Percentiles rank a stretch among this genome's conserved stretches.
phyloP scores from a whole-genome alignment of 2,113 vertebrate species.

The Chaetodon auriga region DNA sequence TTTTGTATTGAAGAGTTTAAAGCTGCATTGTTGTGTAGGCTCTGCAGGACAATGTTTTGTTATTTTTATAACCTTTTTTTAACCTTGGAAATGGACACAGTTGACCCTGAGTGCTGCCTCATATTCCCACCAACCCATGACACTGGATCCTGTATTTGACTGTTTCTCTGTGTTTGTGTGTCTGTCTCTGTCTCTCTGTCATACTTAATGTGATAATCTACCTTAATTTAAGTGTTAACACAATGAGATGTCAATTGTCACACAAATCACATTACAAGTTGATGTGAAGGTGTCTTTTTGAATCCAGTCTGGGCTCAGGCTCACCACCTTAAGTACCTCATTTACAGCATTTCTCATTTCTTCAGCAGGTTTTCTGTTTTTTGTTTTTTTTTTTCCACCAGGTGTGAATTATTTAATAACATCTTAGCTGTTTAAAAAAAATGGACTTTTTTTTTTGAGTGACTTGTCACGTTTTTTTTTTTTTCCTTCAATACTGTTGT shows the following conservation, averaged over 20 bases:
- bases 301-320: constrained; percentile 91
- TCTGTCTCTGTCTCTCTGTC: constrained; percentile 57
- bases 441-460: constrained; percentile 82
- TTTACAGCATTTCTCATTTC: constrained; percentile 94
- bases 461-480: constrained; percentile 83
- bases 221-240: constrained; percentile 89
- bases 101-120: constrained; percentile 93
- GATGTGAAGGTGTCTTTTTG: constrained; percentile 83
- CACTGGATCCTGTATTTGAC: constrained; percentile 92
- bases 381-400: constrained; percentile 83
- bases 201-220: constrained; percentile 82
- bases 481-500: constrained; percentile 90
- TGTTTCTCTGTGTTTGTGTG: constrained; percentile 71
- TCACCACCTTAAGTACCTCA: constrained; percentile 98
- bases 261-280: constrained; percentile 85
- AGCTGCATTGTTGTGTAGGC: constrained; percentile 90
- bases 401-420: constrained; percentile 99
- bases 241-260: constrained; percentile 76
- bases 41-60: constrained; percentile 84
- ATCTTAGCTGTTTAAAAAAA: constrained; percentile 91
- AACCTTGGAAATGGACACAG: constrained; percentile 90
- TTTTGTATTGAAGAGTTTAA: constrained; percentile 97
- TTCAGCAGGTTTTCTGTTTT: constrained; percentile 77
- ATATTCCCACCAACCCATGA: constrained; percentile 85
- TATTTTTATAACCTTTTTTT: constrained; percentile 92